A percentile compares a stretch with the other conserved stretches of the same genome.
These are phyloP conservation scores for Oriolus oriolus DNA, from an alignment of 2,113 vertebrate species.

Conservation along the genomic window DNA sequence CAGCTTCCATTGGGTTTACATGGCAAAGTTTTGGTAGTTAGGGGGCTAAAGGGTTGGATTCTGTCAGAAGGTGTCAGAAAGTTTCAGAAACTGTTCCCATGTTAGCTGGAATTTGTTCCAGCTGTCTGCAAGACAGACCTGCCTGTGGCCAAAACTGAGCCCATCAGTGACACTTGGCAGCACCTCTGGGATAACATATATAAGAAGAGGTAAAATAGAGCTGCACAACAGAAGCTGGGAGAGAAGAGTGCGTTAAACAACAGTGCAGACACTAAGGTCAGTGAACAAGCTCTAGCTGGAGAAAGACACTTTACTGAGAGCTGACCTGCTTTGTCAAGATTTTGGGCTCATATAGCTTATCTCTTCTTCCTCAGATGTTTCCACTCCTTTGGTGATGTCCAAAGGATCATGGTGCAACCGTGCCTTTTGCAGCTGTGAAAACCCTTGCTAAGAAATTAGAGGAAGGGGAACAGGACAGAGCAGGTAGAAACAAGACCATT, in stretches of 20 bases:
- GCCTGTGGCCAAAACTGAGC: accelerated
- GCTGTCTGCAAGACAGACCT: accelerated
- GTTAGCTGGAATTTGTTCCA: not conserved
- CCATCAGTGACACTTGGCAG: accelerated
- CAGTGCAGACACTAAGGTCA: not conserved
- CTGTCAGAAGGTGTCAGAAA: not conserved
- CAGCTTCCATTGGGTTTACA: not conserved
- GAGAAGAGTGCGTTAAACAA: not conserved
- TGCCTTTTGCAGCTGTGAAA: not conserved
- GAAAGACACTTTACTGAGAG: not conserved
- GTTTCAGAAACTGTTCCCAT: not conserved
- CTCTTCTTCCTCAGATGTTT: not conserved
- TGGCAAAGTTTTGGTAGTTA: not conserved
- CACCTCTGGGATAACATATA: accelerated
- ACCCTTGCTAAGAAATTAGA: not conserved
- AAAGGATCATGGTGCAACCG: not conserved
- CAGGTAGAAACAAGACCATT: not conserved
- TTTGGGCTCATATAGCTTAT: not conserved
- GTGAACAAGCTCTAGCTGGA: not conserved
- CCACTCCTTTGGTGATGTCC: not conserved
- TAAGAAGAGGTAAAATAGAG: not conserved
- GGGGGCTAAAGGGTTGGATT: not conserved
- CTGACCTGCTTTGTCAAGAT: not conserved
- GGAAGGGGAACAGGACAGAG: not conserved
- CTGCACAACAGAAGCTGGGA: not conserved